Conservation (phyloP, 2,888 invertebrate species). For the Papilio demoleus region DNA sequence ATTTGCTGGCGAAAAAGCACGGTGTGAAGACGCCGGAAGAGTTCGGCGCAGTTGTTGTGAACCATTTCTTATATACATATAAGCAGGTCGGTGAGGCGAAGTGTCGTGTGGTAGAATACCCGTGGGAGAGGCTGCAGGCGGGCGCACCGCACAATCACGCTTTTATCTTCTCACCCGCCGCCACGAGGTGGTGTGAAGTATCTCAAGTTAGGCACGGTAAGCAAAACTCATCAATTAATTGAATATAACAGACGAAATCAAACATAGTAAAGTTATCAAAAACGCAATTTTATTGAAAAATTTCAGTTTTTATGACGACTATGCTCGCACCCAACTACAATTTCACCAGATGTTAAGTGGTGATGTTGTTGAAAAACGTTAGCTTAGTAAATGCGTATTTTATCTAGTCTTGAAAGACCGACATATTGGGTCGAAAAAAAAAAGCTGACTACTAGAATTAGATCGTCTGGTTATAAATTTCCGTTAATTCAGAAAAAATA, state of each 20-base stretch:
- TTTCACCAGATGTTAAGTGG: no score
- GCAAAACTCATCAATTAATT: constrained; percentile 47
- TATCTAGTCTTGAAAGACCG: no score
- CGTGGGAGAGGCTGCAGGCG: constrained; percentile 88
- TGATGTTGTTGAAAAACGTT: no score
- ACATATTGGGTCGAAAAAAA: no score
- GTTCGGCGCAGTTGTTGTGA: constrained; percentile 88
- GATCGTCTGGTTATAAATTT: neutral
- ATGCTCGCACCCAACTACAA: no score
- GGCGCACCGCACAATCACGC: constrained; percentile 88
- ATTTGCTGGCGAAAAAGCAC: constrained; percentile 89
- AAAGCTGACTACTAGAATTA: no score
- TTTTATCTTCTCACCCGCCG: constrained; percentile 87
- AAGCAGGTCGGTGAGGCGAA: constrained; percentile 88
- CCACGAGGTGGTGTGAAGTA: constrained; percentile 87
- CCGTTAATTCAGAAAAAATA: neutral
- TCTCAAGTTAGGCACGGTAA: constrained; percentile 87
- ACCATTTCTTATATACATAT: constrained; percentile 90
- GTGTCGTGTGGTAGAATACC: constrained; percentile 88
- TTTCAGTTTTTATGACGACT: no score
- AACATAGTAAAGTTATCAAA: no score
- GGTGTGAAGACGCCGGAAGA: constrained; percentile 90
- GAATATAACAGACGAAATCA: no score
- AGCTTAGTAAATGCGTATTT: no score
- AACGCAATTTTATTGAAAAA: no score